Conservation (phyloP, 2,797 vertebrate genomes). For the Chelmon rostratus region DNA sequence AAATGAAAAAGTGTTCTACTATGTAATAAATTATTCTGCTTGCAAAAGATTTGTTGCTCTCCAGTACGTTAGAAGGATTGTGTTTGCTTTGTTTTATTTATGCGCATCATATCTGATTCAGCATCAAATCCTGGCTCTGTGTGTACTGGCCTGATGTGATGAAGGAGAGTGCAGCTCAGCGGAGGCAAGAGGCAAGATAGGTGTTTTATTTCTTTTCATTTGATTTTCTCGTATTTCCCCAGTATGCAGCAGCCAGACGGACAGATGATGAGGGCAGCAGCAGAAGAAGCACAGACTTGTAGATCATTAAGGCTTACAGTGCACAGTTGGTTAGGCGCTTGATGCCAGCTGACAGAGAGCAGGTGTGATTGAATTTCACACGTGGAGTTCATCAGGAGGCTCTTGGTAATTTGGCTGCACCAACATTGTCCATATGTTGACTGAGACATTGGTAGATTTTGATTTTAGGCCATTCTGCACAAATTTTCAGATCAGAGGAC, state of each 20-base stretch:
- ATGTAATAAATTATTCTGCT: neutral
- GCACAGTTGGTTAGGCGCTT: neutral
- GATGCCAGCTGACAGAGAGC: neutral
- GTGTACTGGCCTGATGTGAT: conserved; percentile 2
- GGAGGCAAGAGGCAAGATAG: neutral
- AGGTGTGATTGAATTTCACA: neutral
- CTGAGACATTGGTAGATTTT: neutral
- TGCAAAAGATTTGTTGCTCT: neutral
- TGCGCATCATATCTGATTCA: neutral
- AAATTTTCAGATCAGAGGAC: neutral
- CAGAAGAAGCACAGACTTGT: neutral
- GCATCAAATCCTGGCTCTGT: neutral
- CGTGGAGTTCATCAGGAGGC: neutral
- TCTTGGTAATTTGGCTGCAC: neutral
- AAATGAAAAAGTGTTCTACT: conserved; percentile 1
- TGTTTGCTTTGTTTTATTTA: neutral
- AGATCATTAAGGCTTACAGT: neutral
- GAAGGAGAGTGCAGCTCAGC: neutral
- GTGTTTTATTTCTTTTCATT: neutral
- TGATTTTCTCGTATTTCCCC: neutral
- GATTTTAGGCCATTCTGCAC: neutral
- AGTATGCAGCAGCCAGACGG: neutral
- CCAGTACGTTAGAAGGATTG: conserved; percentile 7
- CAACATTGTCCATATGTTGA: neutral
- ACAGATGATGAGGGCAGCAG: neutral